Percentiles rank a stretch among this genome's conserved stretches.
These are phyloP conservation scores for Drosophila lacteicornis DNA, from an alignment of 1,140 invertebrate species.

Conservation along the genomic window DNA sequence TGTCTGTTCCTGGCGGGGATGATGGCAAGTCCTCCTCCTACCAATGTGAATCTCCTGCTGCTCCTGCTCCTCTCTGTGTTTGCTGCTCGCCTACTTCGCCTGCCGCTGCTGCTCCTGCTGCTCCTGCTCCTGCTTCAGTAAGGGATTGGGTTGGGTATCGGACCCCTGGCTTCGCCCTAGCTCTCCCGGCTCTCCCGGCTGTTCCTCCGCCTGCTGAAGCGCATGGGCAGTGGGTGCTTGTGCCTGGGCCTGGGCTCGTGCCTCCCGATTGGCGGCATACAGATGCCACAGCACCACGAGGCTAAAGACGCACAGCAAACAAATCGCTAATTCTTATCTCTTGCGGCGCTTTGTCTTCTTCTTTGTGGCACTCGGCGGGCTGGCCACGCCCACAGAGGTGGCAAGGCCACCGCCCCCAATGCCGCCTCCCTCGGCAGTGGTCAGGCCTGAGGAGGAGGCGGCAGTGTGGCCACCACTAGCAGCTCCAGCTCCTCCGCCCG, in stretches of 20 bases:
- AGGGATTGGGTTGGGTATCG: background rate
- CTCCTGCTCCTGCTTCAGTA: conserved; percentile 12
- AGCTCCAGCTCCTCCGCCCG: background rate
- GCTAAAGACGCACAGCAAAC: conserved; percentile 84
- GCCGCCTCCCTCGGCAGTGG: background rate
- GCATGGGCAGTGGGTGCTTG: conserved; percentile 27
- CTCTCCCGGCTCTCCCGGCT: background rate
- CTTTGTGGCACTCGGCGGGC: conserved; percentile 76
- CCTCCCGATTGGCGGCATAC: conserved; percentile 60
- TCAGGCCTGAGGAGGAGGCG: background rate
- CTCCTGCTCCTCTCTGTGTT: conserved; percentile 17
- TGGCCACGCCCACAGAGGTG: conserved; percentile 28
- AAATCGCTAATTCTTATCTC: conserved; percentile 85
- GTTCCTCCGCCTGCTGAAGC: conserved; percentile 11
- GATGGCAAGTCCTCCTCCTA: background rate
- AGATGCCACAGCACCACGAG: conserved; percentile 78
- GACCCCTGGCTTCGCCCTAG: background rate
- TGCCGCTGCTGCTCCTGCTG: conserved; percentile 24
- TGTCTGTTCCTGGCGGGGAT: background rate
- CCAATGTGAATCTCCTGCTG: background rate
- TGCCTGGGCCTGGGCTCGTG: background rate
- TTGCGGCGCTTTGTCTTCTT: conserved; percentile 84
- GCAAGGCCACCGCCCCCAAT: background rate
- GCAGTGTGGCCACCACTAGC: background rate
- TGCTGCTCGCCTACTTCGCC: conserved; percentile 46